Conservation (phyloP, 2,888 invertebrate genomes). For the Microdon myrmicae region DNA sequence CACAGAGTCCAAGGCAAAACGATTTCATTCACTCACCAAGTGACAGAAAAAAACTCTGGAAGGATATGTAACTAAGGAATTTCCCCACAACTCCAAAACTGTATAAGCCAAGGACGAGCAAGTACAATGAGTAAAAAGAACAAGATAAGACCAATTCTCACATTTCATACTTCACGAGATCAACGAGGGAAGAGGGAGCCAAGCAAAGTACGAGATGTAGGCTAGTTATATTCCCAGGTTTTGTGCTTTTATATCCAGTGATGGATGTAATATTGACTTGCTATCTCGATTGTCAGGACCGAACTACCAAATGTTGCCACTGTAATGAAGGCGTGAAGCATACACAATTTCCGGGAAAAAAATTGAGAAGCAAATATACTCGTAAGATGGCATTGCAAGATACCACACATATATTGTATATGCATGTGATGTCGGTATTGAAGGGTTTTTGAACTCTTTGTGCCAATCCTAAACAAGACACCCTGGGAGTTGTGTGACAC, state of each 20-base stretch:
- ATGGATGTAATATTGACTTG: slow-evolving; percentile 26
- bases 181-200: slow-evolving; percentile 28
- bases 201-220: no score
- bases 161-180: slow-evolving; percentile 41
- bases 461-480: no score
- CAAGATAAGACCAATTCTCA: slow-evolving; percentile 34
- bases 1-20: slow-evolving; percentile 29
- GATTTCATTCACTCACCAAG: slow-evolving; percentile 41
- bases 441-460: no score
- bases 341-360: slow-evolving; percentile 12
- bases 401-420: no score
- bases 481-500: no score
- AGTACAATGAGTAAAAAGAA: slow-evolving; percentile 7
- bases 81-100: slow-evolving; percentile 7
- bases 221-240: no score
- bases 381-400: no score
- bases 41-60: slow-evolving; percentile 32
- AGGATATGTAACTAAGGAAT: slow-evolving; percentile 35
- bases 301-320: slow-evolving; percentile 30
- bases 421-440: no score
- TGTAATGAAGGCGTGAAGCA: slow-evolving; percentile 11
- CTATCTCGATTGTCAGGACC: slow-evolving; percentile 42
- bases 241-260: slow-evolving; percentile 3
- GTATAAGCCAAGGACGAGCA: no score
- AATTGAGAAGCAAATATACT: no score